Conservation (phyloP, 2,113 vertebrate genomes). For the Lynx canadensis region DNA sequence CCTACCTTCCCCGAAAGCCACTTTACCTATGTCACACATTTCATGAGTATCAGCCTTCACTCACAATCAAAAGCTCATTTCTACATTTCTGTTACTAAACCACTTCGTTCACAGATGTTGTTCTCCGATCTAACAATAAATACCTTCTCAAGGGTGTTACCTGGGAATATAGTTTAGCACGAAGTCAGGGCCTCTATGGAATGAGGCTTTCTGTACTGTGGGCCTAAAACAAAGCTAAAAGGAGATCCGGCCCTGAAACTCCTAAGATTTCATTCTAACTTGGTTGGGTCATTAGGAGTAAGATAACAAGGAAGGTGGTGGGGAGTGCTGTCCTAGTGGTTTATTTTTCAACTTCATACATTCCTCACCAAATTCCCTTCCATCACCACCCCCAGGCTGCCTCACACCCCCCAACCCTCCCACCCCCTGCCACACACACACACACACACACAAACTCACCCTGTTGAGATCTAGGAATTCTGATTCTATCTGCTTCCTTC, state of each 20-base stretch:
- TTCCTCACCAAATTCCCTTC: background rate
- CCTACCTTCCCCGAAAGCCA: background rate
- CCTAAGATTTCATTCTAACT: background rate
- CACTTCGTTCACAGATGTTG: background rate
- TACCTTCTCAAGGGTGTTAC: background rate
- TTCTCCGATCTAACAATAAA: background rate
- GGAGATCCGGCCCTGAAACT: background rate
- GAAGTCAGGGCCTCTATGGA: background rate
- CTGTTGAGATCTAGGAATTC: background rate
- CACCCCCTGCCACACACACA: too few relatives aligned
- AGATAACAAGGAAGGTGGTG: background rate
- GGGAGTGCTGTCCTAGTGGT: background rate
- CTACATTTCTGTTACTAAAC: background rate
- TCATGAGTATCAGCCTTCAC: background rate
- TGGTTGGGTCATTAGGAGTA: background rate
- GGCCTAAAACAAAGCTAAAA: background rate
- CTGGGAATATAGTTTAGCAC: background rate
- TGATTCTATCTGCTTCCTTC: background rate
- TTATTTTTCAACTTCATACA: background rate
- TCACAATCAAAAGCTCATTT: background rate
- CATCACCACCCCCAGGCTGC: fast-evolving
- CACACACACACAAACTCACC: background rate
- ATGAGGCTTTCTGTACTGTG: background rate
- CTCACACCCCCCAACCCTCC: too few relatives aligned
- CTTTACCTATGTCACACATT: background rate